Base-by-base conservation (phyloP, 1,140 invertebrate genomes). In the Ceratitis capitata region DNA sequence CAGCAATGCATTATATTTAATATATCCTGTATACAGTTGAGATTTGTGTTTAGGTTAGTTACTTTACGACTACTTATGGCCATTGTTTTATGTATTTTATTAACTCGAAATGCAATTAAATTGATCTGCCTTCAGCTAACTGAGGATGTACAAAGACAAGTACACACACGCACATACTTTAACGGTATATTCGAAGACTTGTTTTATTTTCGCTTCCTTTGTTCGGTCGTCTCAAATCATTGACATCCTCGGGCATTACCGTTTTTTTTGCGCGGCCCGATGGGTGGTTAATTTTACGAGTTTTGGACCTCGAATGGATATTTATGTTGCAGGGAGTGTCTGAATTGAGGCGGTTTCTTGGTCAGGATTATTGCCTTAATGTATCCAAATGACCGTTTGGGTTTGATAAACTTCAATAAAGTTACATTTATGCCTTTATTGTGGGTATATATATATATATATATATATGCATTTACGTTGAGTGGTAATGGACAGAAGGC, bases 251-350 rank as follows among this genome's bases (percentile, higher is more conserved):
- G 7, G 26, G 19, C 64, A 39, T 39, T 35, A 39, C n/a, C n/a
- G n/a, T 39, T 39, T n/a, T n/a, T 26, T 69, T 35, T 42, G n/a
- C 39, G 14, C 39, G n/a, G 3, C 16, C 35, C 64, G 14, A 69
- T 69, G 64, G 64, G 64, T 69, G 64, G 64, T 69, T 26, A 39
- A n/a, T 69, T 69, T 69, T 69, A 69, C n/a, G 64, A 69, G 64
- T 16, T 69, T 69, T 69, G 29, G 14, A 12, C 64, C 39, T 69
- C 64, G 19, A 69, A 39, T 69, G 64, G 64, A 69, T 39, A 69
- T 69, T 69, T 69, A 39, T 69, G 29, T 9, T 19, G 64, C 64
- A 69, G 29, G 29, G 35, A 69, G 64, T 69, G 29, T 4, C 29
- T 69, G 64, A 69, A 39, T 69, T 69, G 29, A n/a, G 35, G 32